These are phyloP conservation scores for Anthoscopus minutus DNA, from an alignment of 2,113 vertebrate genomes.

Conservation along the genomic window DNA sequence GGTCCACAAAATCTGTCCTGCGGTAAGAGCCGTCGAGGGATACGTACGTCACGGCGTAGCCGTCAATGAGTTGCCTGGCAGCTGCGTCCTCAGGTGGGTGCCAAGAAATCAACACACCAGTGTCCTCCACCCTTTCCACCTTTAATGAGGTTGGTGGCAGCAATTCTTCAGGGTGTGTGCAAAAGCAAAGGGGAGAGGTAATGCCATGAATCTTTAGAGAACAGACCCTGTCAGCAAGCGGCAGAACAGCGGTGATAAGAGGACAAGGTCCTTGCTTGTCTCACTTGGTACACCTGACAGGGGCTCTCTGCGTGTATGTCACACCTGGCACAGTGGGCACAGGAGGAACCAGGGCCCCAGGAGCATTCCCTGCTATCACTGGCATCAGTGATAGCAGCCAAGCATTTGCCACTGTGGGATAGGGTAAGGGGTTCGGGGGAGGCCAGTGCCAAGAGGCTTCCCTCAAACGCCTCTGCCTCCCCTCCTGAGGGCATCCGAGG, in stretches of 20 bases:
- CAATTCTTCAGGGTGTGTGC: constrained; percentile 79
- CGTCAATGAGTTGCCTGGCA: constrained; percentile 79
- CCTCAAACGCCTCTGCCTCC: not conserved
- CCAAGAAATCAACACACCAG: constrained; percentile 91
- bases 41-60: constrained; percentile 88
- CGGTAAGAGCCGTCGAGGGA: constrained; percentile 80
- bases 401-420: fast-evolving
- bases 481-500: not conserved
- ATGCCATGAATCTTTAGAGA: constrained; percentile 56
- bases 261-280: not conserved
- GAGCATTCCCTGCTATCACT: not conserved
- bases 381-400: too few species aligned
- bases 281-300: not conserved
- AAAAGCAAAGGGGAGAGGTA: constrained; percentile 59
- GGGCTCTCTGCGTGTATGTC: not conserved
- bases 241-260: not conserved
- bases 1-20: constrained; percentile 89
- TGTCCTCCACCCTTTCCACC: constrained; percentile 90
- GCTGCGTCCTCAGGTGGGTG: constrained; percentile 74
- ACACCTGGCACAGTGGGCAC: fast-evolving
- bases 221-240: not conserved
- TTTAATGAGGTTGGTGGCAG: constrained; percentile 89
- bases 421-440: fast-evolving
- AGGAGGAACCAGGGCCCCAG: not conserved
- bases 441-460: not conserved